These are phyloP conservation scores for Lasioglossum villosulum DNA, from an alignment of 2,888 invertebrate species.

Conservation along the genomic window DNA sequence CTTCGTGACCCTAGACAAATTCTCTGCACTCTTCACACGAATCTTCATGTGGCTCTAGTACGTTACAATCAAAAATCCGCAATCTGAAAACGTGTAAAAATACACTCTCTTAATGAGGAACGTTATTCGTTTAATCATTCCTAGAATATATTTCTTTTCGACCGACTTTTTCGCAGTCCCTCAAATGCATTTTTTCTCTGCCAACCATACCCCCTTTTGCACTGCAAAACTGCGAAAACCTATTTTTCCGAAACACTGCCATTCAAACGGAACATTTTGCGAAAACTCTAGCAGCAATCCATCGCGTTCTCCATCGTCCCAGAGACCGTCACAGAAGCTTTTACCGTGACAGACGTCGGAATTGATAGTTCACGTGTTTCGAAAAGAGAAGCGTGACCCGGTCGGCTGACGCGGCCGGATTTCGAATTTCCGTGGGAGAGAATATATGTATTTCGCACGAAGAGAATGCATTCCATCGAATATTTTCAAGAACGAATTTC, in stretches of 20 bases:
- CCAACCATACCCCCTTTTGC: neutral
- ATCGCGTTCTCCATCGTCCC: neutral
- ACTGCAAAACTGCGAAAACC: neutral
- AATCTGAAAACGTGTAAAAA: too few species aligned
- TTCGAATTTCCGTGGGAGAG: neutral
- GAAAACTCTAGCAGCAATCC: neutral
- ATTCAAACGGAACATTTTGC: neutral
- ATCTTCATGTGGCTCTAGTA: too few species aligned
- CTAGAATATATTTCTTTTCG: too few species aligned
- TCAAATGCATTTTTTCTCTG: neutral
- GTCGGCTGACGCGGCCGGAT: neutral
- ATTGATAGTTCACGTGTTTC: neutral
- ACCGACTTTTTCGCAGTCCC: neutral
- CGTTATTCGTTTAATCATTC: too few species aligned
- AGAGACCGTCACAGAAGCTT: neutral
- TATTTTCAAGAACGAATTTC: constrained; percentile 8
- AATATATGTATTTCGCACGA: neutral
- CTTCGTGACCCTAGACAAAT: neutral
- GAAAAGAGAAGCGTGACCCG: neutral
- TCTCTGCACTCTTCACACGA: neutral
- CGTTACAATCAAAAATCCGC: too few species aligned
- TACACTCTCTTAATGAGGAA: too few species aligned
- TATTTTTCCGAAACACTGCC: neutral
- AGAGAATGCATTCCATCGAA: neutral
- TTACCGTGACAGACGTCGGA: constrained; percentile 9